Percentiles rank a stretch among this genome's conserved stretches.
These are phyloP conservation scores for Minunthozetes semirufus DNA, from an alignment of 2,888 invertebrate species.

Conservation along the genomic window DNA sequence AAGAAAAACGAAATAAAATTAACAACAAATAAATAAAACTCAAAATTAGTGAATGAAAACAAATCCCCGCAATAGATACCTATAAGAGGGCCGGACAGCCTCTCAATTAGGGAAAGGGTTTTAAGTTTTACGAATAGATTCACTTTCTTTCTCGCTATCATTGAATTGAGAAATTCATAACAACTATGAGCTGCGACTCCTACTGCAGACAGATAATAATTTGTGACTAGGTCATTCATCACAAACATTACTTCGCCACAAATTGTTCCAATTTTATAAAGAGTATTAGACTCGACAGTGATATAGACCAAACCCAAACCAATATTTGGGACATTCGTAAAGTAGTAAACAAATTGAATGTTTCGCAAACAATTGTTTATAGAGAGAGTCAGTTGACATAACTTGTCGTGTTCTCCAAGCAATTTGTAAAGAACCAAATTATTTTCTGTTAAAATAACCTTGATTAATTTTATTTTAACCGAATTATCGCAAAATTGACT, in stretches of 20 bases:
- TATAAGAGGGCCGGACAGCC: not conserved
- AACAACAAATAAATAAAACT: not conserved
- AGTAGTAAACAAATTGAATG: too few species aligned
- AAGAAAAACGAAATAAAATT: not conserved
- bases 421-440: too few species aligned
- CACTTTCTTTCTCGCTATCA: not conserved
- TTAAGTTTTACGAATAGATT: not conserved
- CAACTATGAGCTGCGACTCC: not conserved
- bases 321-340: too few species aligned
- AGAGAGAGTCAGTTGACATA: too few species aligned
- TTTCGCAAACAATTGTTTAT: too few species aligned
- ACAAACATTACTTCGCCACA: not conserved
- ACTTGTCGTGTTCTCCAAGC: too few species aligned
- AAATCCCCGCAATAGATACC: slow-evolving; percentile 1
- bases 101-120: not conserved
- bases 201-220: not conserved
- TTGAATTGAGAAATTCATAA: not conserved
- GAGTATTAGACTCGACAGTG: too few species aligned
- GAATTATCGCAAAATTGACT: too few species aligned
- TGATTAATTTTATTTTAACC: too few species aligned
- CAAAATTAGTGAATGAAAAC: not conserved
- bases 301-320: too few species aligned
- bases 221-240: not conserved
- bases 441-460: too few species aligned
- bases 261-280: too few species aligned